Percentiles rank a stretch among this genome's conserved stretches.
phyloP scores from a whole-genome alignment of 1,140 invertebrate genomes.

The Drosophila ambigua region DNA sequence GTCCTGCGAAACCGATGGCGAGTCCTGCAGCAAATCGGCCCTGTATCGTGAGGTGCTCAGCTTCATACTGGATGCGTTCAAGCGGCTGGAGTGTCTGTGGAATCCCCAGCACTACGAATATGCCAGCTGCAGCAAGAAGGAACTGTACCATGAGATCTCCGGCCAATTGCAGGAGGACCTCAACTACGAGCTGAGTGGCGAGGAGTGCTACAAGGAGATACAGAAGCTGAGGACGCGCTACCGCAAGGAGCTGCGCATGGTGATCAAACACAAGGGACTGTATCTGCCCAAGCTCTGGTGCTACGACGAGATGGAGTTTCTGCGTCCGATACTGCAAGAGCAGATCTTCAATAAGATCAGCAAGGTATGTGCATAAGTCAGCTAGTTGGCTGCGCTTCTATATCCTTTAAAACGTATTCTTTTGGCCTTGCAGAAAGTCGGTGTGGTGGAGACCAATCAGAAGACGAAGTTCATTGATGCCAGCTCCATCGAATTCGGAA shows the following conservation, averaged over 20 bases:
- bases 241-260: conserved; percentile 72
- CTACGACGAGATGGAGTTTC: conserved; percentile 75
- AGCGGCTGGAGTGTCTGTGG: conserved; percentile 68
- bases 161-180: conserved; percentile 63
- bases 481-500: conserved; percentile 53
- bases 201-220: conserved; percentile 71
- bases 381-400: too few species aligned
- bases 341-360: conserved; percentile 71
- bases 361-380: conserved; percentile 42
- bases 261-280: conserved; percentile 75
- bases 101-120: conserved; percentile 73
- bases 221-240: conserved; percentile 74
- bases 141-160: conserved; percentile 65
- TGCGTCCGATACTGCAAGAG: conserved; percentile 68
- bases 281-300: conserved; percentile 79
- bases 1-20: conserved; percentile 67
- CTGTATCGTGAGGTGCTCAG: conserved; percentile 69
- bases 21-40: conserved; percentile 59
- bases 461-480: conserved; percentile 70
- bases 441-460: conserved; percentile 64
- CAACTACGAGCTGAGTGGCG: conserved; percentile 64
- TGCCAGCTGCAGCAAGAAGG: conserved; percentile 62
- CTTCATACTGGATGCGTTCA: conserved; percentile 64
- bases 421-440: conserved; percentile 51
- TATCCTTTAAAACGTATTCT: too few species aligned